Conservation (phyloP, 2,797 vertebrate species). For the Limnodromus scolopaceus region DNA sequence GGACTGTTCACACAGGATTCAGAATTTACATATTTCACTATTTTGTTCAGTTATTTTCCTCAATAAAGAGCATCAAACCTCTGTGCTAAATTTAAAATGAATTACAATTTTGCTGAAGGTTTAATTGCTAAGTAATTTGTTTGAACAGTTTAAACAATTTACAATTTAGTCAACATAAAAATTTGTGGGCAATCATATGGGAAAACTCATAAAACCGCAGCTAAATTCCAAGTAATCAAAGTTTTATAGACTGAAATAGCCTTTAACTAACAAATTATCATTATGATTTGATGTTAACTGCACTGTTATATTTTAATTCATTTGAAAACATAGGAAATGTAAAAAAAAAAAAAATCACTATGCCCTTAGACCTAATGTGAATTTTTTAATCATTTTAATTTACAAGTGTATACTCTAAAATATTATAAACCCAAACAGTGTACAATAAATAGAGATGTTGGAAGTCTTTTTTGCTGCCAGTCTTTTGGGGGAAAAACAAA, state of each 20-base stretch:
- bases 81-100: constrained; percentile 84
- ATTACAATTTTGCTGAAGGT: constrained; percentile 86
- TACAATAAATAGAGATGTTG: constrained; percentile 67
- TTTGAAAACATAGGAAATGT: constrained; percentile 83
- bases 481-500: constrained; percentile 55
- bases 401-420: constrained; percentile 55
- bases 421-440: constrained; percentile 58
- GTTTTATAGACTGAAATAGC: constrained; percentile 98
- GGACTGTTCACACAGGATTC: constrained; percentile 63
- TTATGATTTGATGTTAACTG: constrained; percentile 97
- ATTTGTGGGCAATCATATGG: constrained; percentile 93
- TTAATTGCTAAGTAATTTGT: constrained; percentile 89
- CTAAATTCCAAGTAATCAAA: constrained; percentile 98
- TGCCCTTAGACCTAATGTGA: constrained; percentile 68
- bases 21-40: constrained; percentile 80
- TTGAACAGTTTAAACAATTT: constrained; percentile 89
- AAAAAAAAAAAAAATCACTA: constrained; percentile 78
- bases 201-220: constrained; percentile 95
- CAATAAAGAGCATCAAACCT: constrained; percentile 82
- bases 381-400: constrained; percentile 77
- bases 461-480: constrained; percentile 55
- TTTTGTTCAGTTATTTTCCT: constrained; percentile 79
- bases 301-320: constrained; percentile 91
- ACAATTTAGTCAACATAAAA: constrained; percentile 92
- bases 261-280: constrained; percentile 99